Percentiles rank a stretch among this genome's conserved stretches.
Evolutionary conservation across 2,888 invertebrate genomes (phyloP).

Genomic region (Mesorhabditis spiculigera): DNA sequence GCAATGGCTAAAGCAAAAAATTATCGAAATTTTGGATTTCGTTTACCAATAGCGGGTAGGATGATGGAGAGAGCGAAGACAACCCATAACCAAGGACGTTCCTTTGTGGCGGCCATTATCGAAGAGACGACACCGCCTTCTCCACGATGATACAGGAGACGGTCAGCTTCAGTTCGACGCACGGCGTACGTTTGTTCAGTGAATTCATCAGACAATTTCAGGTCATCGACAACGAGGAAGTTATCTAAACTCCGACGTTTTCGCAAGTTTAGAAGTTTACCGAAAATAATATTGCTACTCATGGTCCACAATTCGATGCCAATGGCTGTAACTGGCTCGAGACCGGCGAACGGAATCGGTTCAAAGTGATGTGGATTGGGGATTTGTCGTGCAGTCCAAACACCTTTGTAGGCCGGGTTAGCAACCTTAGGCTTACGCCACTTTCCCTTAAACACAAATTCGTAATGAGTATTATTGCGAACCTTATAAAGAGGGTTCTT

Average conservation of each 20-base stretch:
- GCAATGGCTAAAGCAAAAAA: conserved; percentile 66
- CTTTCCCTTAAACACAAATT: conserved; percentile 70
- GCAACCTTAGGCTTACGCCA: conserved; percentile 74
- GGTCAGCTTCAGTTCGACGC: conserved; percentile 66
- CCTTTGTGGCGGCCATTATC: conserved; percentile 58
- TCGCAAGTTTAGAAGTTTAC: conserved; percentile 60
- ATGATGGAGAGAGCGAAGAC: conserved; percentile 77
- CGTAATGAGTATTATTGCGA: neutral
- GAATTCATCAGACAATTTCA: conserved; percentile 74
- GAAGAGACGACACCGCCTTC: conserved; percentile 31
- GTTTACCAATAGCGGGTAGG: conserved; percentile 71
- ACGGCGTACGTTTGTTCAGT: conserved; percentile 79
- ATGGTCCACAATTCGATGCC: conserved; percentile 98
- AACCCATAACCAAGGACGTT: conserved; percentile 86
- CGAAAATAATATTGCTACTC: conserved; percentile 88
- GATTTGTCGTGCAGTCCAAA: conserved; percentile 71
- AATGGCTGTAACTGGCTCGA: conserved; percentile 67
- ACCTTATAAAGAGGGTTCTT: conserved; percentile 64
- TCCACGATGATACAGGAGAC: conserved; percentile 20
- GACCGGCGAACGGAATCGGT: conserved; percentile 72
- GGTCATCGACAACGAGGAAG: conserved; percentile 81
- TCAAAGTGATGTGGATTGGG: conserved; percentile 88
- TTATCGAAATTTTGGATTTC: neutral
- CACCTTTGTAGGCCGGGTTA: conserved; percentile 65
- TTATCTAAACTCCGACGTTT: conserved; percentile 64